phyloP scores from a whole-genome alignment of 92 coral and sea anemone genomes.

The Zoanthus sociatus region DNA sequence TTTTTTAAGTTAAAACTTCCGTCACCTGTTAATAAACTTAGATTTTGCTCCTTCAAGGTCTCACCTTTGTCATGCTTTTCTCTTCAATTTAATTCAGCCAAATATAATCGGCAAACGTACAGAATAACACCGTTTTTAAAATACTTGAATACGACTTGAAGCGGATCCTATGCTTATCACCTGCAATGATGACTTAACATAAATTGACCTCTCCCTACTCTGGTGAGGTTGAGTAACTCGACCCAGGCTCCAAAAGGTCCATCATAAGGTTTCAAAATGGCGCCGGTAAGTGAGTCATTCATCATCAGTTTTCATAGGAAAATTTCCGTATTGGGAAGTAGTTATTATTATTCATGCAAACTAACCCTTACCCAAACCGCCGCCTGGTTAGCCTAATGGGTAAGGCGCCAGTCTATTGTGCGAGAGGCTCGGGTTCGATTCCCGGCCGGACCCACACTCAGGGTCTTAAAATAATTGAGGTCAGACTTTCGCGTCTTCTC shows the following conservation, averaged over 20 bases:
- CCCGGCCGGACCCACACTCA: too few species aligned
- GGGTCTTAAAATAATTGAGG: too few species aligned
- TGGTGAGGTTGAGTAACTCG: conserved; percentile 10
- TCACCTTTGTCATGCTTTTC: not conserved
- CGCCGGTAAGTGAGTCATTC: conserved; percentile 31
- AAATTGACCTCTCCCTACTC: conserved; percentile 23
- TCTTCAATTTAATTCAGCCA: not conserved
- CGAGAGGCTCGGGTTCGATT: too few species aligned
- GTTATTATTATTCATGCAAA: too few species aligned
- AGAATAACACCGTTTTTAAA: not conserved
- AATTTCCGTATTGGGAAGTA: not conserved
- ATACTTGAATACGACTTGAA: conserved; percentile 11
- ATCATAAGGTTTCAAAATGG: conserved; percentile 19
- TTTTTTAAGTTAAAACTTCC: too few species aligned
- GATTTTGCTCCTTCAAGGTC: not conserved
- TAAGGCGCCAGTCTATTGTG: too few species aligned
- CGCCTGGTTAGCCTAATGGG: too few species aligned
- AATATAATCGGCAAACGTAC: not conserved
- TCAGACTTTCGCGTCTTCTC: too few species aligned
- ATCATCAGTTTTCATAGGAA: too few species aligned
- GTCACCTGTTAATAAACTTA: not conserved
- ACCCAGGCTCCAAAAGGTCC: conserved; percentile 7
- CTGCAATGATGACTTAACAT: conserved; percentile 47
- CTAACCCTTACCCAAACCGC: too few species aligned
- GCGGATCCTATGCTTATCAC: conserved; percentile 18